A percentile compares a stretch with the other conserved stretches of the same genome.
Evolutionary conservation across 1,140 invertebrate genomes (phyloP).

Genomic region (Sweltsa coloradensis): DNA sequence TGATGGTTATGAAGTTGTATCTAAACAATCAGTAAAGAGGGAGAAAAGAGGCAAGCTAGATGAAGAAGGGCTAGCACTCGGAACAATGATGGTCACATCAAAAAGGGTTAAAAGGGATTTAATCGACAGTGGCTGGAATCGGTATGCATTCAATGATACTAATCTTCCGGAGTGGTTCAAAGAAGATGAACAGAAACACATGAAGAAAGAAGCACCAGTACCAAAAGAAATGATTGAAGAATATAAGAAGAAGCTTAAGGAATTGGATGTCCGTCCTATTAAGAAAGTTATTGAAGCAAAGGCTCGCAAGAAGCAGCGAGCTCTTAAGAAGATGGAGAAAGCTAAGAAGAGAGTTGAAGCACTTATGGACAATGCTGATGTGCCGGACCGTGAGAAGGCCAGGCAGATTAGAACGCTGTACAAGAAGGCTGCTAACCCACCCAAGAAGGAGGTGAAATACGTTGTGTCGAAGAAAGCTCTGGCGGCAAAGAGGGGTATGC

Average conservation of each 20-base stretch:
- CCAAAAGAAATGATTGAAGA: slow-evolving; percentile 63
- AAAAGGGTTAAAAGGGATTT: slow-evolving; percentile 77
- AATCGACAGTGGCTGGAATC: slow-evolving; percentile 80
- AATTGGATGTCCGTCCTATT: slow-evolving; percentile 87
- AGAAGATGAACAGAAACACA: slow-evolving; percentile 86
- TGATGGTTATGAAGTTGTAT: slow-evolving; percentile 53
- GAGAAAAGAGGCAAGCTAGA: slow-evolving; percentile 62
- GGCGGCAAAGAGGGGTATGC: slow-evolving; percentile 55
- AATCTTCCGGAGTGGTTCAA: slow-evolving; percentile 94
- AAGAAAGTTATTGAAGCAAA: slow-evolving; percentile 99
- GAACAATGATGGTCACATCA: slow-evolving; percentile 69
- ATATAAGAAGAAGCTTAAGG: slow-evolving; percentile 63
- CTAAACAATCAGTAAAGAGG: slow-evolving; percentile 28
- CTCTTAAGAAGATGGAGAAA: slow-evolving; percentile 74
- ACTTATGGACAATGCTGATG: slow-evolving; percentile 79
- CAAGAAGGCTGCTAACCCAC: slow-evolving; percentile 72
- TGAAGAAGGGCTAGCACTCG: slow-evolving; percentile 76
- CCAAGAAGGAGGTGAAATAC: slow-evolving; percentile 86
- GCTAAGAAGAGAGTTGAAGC: slow-evolving; percentile 92
- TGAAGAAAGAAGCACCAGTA: slow-evolving; percentile 62
- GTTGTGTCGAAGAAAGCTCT: slow-evolving; percentile 87
- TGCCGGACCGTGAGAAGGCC: slow-evolving; percentile 82
- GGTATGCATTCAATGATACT: slow-evolving; percentile 78
- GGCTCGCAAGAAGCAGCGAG: slow-evolving; percentile 88
- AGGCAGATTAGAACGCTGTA: slow-evolving; percentile 89